phyloP scores from a whole-genome alignment of 1,140 invertebrate genomes.

The Trinorchestia longiramus region DNA sequence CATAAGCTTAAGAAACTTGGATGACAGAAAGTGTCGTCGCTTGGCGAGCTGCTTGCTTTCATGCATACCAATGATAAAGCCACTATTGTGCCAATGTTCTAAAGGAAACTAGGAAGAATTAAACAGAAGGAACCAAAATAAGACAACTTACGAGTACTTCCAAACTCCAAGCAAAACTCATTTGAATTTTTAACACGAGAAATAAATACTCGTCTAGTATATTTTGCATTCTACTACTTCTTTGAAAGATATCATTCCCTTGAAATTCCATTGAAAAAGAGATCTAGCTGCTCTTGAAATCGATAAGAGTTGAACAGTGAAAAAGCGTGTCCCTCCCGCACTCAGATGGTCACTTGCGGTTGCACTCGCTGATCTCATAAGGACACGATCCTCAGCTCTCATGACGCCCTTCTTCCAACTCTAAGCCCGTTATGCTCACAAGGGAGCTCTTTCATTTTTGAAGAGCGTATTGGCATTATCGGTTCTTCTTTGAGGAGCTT shows the following conservation, averaged over 20 bases:
- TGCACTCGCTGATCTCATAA: constrained; percentile 37
- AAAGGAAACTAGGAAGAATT: background rate
- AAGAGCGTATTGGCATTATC: constrained; percentile 53
- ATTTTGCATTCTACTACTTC: background rate
- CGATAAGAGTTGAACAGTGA: background rate
- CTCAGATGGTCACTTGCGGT: constrained; percentile 48
- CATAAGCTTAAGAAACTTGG: constrained; percentile 36
- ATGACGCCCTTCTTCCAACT: constrained; percentile 16
- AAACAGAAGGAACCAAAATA: background rate
- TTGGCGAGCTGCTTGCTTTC: background rate
- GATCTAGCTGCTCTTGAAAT: background rate
- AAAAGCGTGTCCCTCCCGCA: background rate
- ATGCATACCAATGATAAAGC: constrained; percentile 22
- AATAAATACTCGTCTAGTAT: background rate
- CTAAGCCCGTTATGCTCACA: constrained; percentile 39
- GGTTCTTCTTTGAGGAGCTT: constrained; percentile 54
- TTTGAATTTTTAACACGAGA: background rate
- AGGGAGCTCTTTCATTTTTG: constrained; percentile 54
- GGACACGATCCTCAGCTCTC: background rate
- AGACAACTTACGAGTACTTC: background rate
- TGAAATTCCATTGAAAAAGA: background rate
- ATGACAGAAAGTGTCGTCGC: background rate
- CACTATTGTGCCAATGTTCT: background rate
- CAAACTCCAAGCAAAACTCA: background rate
- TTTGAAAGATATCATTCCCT: background rate